Conservation (phyloP, 2,888 invertebrate species). For the Agriopis marginaria region DNA sequence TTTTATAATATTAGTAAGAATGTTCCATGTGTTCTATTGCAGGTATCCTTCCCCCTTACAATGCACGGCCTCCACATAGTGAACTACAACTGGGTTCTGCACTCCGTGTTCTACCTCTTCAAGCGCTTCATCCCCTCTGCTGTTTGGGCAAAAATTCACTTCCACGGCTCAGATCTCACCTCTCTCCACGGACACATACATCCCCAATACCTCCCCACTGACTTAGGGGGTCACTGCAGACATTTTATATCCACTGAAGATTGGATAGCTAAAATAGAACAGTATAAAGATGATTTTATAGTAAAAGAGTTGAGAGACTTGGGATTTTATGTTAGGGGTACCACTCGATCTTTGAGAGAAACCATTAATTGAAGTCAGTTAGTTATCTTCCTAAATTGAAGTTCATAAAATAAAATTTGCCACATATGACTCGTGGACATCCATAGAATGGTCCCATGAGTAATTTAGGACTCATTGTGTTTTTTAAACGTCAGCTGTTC, state of each 20-base stretch:
- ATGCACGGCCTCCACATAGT: constrained; percentile 91
- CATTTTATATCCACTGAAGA: constrained; percentile 88
- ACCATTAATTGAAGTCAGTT: neutral
- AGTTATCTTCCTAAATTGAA: neutral
- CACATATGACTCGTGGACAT: neutral
- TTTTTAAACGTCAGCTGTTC: no score
- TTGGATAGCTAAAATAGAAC: constrained; percentile 85
- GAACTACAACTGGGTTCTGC: constrained; percentile 92
- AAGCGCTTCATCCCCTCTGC: constrained; percentile 90
- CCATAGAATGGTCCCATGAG: no score
- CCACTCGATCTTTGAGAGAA: neutral
- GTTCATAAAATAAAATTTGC: neutral
- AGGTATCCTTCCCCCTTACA: constrained; percentile 91
- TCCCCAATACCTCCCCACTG: constrained; percentile 70
- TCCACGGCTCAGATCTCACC: constrained; percentile 73
- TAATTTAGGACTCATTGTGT: no score
- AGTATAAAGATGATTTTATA: constrained; percentile 82
- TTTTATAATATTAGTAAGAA: no score
- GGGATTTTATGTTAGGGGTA: constrained; percentile 78
- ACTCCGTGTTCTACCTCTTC: constrained; percentile 90
- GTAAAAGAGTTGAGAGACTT: constrained; percentile 87
- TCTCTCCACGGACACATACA: constrained; percentile 74
- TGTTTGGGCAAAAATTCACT: constrained; percentile 85
- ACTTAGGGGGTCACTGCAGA: constrained; percentile 79
- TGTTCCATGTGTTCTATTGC: constrained; percentile 23